Percentiles rank a stretch among this genome's conserved stretches.
These are phyloP conservation scores for Nymphalis io DNA, from an alignment of 1,140 invertebrate genomes.

Conservation along the genomic window DNA sequence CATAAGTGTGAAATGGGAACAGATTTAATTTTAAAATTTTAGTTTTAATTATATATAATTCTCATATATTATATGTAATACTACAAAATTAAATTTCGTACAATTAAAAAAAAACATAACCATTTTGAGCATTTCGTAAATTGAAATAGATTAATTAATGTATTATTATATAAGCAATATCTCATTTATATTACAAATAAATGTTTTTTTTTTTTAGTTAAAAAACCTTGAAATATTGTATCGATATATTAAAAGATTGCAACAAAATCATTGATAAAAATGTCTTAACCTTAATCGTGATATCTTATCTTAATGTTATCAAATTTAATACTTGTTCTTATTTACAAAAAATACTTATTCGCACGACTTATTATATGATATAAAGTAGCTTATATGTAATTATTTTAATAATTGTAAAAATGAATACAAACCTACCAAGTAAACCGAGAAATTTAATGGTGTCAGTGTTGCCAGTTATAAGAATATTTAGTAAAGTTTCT, in stretches of 20 bases:
- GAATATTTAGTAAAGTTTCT: constrained; percentile 69
- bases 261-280: background rate
- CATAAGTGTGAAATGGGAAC: no score
- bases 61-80: no score
- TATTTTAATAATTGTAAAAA: background rate
- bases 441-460: constrained; percentile 48
- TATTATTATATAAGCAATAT: no score
- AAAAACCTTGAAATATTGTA: constrained; percentile 5
- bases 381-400: background rate
- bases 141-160: no score
- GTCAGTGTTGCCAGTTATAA: constrained; percentile 58
- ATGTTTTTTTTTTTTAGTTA: no score
- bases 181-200: no score
- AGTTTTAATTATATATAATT: no score
- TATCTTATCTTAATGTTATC: constrained; percentile 3
- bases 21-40: no score
- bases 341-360: background rate
- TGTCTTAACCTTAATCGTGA: background rate
- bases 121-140: no score
- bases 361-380: background rate
- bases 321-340: background rate
- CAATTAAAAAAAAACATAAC: no score
- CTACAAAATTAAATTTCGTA: no score
- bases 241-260: constrained; percentile 1
- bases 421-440: constrained; percentile 23